These are phyloP conservation scores for Microctenopoma stevenorrisi DNA, from an alignment of 2,797 vertebrate genomes.

Conservation along the genomic window DNA sequence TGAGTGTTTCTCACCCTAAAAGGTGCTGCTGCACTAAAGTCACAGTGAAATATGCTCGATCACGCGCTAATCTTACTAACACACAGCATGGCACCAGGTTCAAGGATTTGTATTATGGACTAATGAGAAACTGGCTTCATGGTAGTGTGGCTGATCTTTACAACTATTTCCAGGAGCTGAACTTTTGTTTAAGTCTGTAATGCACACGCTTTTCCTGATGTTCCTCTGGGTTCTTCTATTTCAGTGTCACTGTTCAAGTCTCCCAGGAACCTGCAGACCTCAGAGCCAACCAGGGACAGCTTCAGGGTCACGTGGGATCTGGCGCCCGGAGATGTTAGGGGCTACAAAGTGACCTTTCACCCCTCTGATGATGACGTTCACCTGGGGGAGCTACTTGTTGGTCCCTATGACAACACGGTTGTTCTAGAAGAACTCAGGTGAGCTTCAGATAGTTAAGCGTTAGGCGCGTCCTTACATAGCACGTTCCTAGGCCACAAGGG, in stretches of 20 bases:
- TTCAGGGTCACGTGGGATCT: slow-evolving; percentile 96
- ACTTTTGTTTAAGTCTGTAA: neutral
- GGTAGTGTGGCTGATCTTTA: slow-evolving; percentile 42
- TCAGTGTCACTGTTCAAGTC: slow-evolving; percentile 92
- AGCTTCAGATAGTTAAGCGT: neutral
- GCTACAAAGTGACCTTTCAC: slow-evolving; percentile 95
- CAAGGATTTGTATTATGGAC: slow-evolving; percentile 65
- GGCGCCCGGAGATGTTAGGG: slow-evolving; percentile 89
- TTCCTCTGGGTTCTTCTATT: slow-evolving; percentile 50
- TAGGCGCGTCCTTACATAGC: neutral
- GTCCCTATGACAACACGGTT: slow-evolving; percentile 94
- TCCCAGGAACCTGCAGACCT: slow-evolving; percentile 94
- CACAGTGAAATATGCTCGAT: slow-evolving; percentile 35
- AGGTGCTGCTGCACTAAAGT: slow-evolving; percentile 40
- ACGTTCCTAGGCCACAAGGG: too few relatives aligned
- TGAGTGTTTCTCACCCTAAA: slow-evolving; percentile 36
- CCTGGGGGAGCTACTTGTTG: slow-evolving; percentile 88
- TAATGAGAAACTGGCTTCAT: slow-evolving; percentile 57
- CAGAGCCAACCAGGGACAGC: slow-evolving; percentile 92
- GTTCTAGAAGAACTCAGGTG: slow-evolving; percentile 97
- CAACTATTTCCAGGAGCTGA: slow-evolving; percentile 3
- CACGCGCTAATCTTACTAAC: slow-evolving; percentile 51
- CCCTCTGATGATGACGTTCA: slow-evolving; percentile 85
- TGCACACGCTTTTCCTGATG: slow-evolving; percentile 48
- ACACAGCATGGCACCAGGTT: slow-evolving; percentile 59